Conservation (phyloP, 2,113 vertebrate genomes). For the Anolis sagrei region DNA sequence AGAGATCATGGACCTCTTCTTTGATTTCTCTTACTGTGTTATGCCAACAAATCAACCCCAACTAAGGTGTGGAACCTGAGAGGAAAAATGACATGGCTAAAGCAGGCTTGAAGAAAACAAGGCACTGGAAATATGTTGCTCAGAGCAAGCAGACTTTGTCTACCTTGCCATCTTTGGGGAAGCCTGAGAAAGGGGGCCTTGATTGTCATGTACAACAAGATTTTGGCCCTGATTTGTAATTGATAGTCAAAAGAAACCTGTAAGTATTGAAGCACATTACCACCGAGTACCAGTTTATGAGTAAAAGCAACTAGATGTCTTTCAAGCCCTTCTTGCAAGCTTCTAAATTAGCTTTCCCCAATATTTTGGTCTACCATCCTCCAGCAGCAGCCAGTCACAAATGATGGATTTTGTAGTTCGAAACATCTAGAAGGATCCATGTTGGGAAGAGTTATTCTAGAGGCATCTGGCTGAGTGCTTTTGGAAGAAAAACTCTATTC, state of each 20-base stretch:
- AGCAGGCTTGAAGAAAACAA: too few relatives aligned
- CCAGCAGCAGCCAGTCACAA: not conserved
- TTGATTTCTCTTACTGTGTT: too few relatives aligned
- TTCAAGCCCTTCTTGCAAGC: not conserved
- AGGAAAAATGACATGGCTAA: too few relatives aligned
- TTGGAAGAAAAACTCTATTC: not conserved
- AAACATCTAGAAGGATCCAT: not conserved
- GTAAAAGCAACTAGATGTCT: not conserved
- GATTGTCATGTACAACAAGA: too few relatives aligned
- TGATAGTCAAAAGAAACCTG: not conserved
- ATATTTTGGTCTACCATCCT: not conserved
- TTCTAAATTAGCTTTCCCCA: not conserved
- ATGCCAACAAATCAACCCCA: too few relatives aligned
- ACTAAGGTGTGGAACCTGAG: too few relatives aligned
- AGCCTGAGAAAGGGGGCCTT: too few relatives aligned
- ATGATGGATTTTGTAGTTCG: not conserved
- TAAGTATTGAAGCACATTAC: too few relatives aligned
- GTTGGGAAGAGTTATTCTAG: not conserved
- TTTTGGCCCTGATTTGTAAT: not conserved
- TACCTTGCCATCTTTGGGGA: too few relatives aligned
- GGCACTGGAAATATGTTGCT: too few relatives aligned
- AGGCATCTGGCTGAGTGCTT: not conserved
- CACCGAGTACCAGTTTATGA: not conserved
- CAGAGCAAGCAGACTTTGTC: too few relatives aligned
- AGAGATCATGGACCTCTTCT: not conserved